These are phyloP conservation scores for Chymomyza fuscimana DNA, from an alignment of 2,888 invertebrate species.

Conservation along the genomic window DNA sequence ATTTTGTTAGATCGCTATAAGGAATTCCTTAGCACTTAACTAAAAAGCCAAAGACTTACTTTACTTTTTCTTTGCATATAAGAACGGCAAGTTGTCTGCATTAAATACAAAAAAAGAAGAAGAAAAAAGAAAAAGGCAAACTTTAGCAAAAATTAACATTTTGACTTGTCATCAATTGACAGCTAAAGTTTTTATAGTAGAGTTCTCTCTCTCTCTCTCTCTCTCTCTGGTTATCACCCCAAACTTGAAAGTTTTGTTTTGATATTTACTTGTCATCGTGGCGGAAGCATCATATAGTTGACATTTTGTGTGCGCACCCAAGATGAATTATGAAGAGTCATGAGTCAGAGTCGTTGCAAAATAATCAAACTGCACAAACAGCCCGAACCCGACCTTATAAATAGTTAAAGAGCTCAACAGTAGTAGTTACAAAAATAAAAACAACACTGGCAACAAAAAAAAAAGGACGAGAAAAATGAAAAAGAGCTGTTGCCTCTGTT, in stretches of 20 bases:
- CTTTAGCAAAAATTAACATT: neutral
- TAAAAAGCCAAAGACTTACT: neutral
- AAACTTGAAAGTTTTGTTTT: neutral
- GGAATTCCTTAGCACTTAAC: neutral
- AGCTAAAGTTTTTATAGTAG: neutral
- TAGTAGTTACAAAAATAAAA: constrained; percentile 21
- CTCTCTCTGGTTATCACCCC: neutral
- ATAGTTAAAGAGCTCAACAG: constrained; percentile 47
- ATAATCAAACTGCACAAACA: constrained; percentile 57
- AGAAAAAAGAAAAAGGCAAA: neutral
- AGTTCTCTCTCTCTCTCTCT: neutral
- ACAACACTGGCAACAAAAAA: constrained; percentile 10
- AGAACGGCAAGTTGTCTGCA: neutral
- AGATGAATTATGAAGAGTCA: constrained; percentile 52
- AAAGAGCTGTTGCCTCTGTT: constrained; percentile 13
- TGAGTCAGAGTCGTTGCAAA: constrained; percentile 36
- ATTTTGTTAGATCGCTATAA: neutral
- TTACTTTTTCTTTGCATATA: neutral
- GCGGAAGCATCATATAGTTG: neutral
- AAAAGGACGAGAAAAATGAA: constrained; percentile 20
- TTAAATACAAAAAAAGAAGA: neutral
- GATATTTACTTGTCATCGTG: neutral
- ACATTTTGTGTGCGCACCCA: neutral
- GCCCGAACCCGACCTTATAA: constrained; percentile 42
- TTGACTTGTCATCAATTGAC: neutral